These are phyloP conservation scores for Arge pagana DNA, from an alignment of 2,888 invertebrate species.

Conservation along the genomic window DNA sequence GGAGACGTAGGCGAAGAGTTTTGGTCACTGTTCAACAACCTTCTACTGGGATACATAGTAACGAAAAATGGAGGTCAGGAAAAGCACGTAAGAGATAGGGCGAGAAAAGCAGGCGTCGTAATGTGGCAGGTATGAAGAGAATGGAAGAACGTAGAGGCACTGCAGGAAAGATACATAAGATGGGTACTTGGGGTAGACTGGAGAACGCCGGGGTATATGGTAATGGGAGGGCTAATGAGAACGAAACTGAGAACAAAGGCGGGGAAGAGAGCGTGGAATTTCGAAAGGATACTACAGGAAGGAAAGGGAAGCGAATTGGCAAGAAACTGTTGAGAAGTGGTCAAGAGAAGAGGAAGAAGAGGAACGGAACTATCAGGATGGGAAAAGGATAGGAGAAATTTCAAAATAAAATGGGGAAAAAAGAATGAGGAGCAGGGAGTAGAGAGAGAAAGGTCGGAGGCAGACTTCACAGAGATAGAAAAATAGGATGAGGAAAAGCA, in stretches of 20 bases:
- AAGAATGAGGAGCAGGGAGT: not conserved
- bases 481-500: not conserved
- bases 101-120: not conserved
- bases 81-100: not conserved
- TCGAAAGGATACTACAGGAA: conserved; percentile 1
- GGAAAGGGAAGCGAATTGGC: conserved; percentile 5
- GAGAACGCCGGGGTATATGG: conserved; percentile 14
- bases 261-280: not conserved
- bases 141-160: not conserved
- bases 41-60: not conserved
- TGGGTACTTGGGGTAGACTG: conserved; percentile 17
- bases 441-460: not conserved
- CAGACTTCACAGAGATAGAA: not conserved
- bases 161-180: conserved; percentile 1
- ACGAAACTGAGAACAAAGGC: not conserved
- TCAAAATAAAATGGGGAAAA: not conserved
- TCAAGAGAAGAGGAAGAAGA: not conserved
- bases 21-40: not conserved
- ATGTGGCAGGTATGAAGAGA: conserved; percentile 7
- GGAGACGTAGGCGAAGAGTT: not conserved
- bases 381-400: conserved; percentile 1
- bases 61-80: not conserved
- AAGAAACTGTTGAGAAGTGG: not conserved
- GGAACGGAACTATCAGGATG: not conserved
- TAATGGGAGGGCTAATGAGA: not conserved